Percentiles rank a stretch among this genome's conserved stretches.
Conservation (phyloP, 2,113 vertebrate species). For the Aldabrachelys gigantea region DNA sequence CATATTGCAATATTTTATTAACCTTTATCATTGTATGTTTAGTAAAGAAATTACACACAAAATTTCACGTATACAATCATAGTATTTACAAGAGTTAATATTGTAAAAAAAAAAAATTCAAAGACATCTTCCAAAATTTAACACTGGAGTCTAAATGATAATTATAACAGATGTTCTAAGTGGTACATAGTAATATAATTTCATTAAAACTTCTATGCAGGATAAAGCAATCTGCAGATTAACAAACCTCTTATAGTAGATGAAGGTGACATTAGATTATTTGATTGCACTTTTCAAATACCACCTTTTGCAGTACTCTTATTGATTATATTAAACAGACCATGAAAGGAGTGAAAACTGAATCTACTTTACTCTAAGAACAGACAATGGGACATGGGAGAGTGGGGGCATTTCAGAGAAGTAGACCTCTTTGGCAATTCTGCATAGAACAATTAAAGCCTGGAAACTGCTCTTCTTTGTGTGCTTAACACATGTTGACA, state of each 20-base stretch:
- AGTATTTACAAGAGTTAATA: neutral
- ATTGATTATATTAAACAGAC: neutral
- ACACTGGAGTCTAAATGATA: neutral
- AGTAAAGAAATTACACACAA: neutral
- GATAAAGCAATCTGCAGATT: neutral
- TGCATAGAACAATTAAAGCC: constrained; percentile 3
- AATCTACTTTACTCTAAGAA: neutral
- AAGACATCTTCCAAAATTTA: neutral
- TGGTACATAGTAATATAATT: neutral
- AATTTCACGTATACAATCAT: neutral
- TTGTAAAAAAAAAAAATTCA: neutral
- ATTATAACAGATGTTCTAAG: neutral
- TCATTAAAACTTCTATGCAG: neutral
- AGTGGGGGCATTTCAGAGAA: neutral
- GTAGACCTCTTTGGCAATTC: neutral
- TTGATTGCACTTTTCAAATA: neutral
- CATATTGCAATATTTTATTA: neutral
- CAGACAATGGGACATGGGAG: neutral
- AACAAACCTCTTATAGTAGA: neutral
- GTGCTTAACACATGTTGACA: neutral
- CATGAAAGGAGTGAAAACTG: neutral
- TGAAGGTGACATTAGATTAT: neutral
- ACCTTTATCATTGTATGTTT: neutral
- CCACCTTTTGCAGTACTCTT: neutral
- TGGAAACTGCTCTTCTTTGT: neutral